Evolutionary conservation across 1,140 invertebrate species (phyloP).

Genomic region (Drosophila kepulauana): DNA sequence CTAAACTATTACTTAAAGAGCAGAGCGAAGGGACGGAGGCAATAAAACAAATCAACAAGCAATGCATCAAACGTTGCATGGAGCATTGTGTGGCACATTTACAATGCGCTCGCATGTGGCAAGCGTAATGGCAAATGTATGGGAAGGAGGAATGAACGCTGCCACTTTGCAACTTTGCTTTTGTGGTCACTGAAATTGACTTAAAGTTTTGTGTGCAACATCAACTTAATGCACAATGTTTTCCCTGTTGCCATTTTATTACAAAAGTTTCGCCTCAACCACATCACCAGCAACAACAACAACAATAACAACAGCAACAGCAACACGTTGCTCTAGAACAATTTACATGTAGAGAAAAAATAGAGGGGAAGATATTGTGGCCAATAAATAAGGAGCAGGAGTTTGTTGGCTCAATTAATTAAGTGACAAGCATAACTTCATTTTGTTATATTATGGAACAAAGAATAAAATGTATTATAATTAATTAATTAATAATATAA

Average conservation of each 20-base stretch:
- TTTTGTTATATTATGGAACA: too few species aligned
- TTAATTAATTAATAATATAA: too few species aligned
- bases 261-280: constrained; percentile 49
- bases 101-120: constrained; percentile 17
- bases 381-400: too few species aligned
- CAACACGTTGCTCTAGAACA: constrained; percentile 1
- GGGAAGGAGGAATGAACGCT: constrained; percentile 1
- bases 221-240: constrained; percentile 53
- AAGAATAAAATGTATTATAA: too few species aligned
- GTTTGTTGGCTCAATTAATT: too few species aligned
- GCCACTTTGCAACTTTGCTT: constrained; percentile 49
- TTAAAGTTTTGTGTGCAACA: constrained; percentile 30
- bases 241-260: constrained; percentile 51
- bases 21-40: background rate
- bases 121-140: background rate
- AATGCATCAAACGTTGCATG: constrained; percentile 41
- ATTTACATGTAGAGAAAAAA: background rate
- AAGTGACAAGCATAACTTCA: too few species aligned
- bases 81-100: constrained; percentile 27
- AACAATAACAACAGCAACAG: background rate
- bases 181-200: constrained; percentile 52
- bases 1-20: constrained; percentile 24
- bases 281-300: background rate
- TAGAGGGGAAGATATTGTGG: too few species aligned
- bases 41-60: constrained; percentile 53